Evolutionary conservation across 2,797 vertebrate species (phyloP), one percentile per base, ranked within the genome.

Genomic region (Aplochiton taeniatus): DNA sequence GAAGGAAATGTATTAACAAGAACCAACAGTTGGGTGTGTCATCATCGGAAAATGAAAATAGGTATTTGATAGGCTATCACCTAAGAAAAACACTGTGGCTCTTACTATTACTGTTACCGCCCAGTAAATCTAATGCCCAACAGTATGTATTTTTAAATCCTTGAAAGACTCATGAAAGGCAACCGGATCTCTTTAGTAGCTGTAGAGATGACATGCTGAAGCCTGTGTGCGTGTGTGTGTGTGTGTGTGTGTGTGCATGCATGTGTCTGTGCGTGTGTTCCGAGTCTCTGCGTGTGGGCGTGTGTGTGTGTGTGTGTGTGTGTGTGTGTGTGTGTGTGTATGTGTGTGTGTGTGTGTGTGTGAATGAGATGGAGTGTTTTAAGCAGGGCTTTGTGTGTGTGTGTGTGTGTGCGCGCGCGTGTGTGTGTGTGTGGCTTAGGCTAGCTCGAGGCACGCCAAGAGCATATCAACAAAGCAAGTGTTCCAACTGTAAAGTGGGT

Each of bases 401-500:
- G n/a, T n/a, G n/a, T n/a, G n/a, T n/a, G n/a, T n/a, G n/a, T n/a
- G 45, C 16, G 20, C 45, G 31, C 13, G 59, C 17, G 11, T 20
- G 43, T 41, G 41, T 53, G 12, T 16, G 31, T 46, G 6, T n/a
- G 44, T 57, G 1, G 46, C 19, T 47, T 48, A 41, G 10, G 41
- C 41, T 41, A 49, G 12, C 31, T 31, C 6, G 31, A 31, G 41
- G 66, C 77, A 67, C 52, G 68, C 66, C 80, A 75, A 83, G 72
- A 69, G 70, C 66, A 13, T 53, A 50, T 31, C 73, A 75, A 81
- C 77, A 75, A 80, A 55, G 74, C 71, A 63, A 81, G 77, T 65
- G 78, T 55, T 85, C 74, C 76, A 74, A 69, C 83, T 69, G 56
- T 74, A 80, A 87, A 87, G 83, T 78, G 76, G 82, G 82, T 86